phyloP scores from a whole-genome alignment of 2,113 vertebrate species.

The Sinocyclocheilus anshuiensis region DNA sequence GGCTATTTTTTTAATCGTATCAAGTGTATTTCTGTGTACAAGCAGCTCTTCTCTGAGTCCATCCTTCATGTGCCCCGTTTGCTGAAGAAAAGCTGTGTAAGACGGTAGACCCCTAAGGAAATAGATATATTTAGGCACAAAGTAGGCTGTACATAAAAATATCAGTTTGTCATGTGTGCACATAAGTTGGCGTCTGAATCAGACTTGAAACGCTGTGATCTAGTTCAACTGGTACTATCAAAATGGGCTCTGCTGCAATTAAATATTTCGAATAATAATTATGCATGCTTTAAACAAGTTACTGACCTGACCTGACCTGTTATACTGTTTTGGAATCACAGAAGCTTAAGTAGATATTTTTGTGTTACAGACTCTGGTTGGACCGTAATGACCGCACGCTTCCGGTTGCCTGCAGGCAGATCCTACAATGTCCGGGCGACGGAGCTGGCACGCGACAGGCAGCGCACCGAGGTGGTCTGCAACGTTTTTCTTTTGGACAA shows the following conservation, averaged over 20 bases:
- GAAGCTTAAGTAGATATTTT: not conserved
- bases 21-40: not conserved
- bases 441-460: conserved; percentile 98
- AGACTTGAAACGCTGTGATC: not conserved
- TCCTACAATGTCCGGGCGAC: conserved; percentile 99
- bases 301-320: not conserved
- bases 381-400: conserved; percentile 99
- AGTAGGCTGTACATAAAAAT: conserved; percentile 16
- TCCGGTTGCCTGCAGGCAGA: conserved; percentile 99
- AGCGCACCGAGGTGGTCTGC: conserved; percentile 97
- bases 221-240: not conserved
- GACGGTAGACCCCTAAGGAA: conserved; percentile 10
- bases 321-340: not conserved
- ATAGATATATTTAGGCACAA: conserved; percentile 5
- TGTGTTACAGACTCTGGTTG: conserved; percentile 84
- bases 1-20: not conserved
- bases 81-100: not conserved
- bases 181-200: not conserved
- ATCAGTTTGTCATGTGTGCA: not conserved
- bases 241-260: not conserved
- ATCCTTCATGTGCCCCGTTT: not conserved
- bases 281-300: not conserved
- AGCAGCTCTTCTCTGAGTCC: not conserved
- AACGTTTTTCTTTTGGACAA: conserved; percentile 96
- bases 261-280: not conserved